Conservation (phyloP, 2,888 invertebrate genomes). For the Orchesellides sinensis region DNA sequence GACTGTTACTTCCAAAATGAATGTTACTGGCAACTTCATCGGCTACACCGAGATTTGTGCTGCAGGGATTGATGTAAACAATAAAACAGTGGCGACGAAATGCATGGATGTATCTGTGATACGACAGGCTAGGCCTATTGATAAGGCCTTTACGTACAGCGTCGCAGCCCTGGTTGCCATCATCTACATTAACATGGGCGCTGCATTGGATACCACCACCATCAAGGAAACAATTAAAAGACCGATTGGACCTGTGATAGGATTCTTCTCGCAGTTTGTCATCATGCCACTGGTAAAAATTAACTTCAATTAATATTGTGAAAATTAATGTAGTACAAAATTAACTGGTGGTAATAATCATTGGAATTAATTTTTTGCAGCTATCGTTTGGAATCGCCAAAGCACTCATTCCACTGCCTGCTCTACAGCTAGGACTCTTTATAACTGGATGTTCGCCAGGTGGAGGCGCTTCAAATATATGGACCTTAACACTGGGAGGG, state of each 20-base stretch:
- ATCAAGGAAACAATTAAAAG: conserved; percentile 83
- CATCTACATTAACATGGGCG: conserved; percentile 94
- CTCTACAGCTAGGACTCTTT: conserved; percentile 90
- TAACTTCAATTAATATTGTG: neutral
- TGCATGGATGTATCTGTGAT: conserved; percentile 79
- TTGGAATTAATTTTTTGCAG: neutral
- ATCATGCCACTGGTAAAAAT: conserved; percentile 91
- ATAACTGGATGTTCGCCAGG: conserved; percentile 93
- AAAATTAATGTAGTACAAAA: neutral
- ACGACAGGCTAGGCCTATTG: conserved; percentile 83
- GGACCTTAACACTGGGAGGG: conserved; percentile 93
- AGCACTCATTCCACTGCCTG: conserved; percentile 77
- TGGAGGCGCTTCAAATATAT: conserved; percentile 98
- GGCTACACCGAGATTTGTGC: conserved; percentile 75
- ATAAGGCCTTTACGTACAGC: conserved; percentile 85
- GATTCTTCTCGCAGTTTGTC: conserved; percentile 87
- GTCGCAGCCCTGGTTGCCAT: conserved; percentile 87
- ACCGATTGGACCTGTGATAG: conserved; percentile 88
- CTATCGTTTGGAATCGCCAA: conserved; percentile 61
- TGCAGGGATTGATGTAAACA: conserved; percentile 35
- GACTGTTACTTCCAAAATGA: conserved; percentile 62
- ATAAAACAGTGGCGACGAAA: conserved; percentile 24
- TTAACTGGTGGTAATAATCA: too few relatives aligned
- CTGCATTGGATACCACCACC: conserved; percentile 87
- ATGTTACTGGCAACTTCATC: conserved; percentile 76